Evolutionary conservation across 2,888 invertebrate genomes (phyloP), one percentile per base, ranked within the genome.

Genomic region (Aleiodes alternator): DNA sequence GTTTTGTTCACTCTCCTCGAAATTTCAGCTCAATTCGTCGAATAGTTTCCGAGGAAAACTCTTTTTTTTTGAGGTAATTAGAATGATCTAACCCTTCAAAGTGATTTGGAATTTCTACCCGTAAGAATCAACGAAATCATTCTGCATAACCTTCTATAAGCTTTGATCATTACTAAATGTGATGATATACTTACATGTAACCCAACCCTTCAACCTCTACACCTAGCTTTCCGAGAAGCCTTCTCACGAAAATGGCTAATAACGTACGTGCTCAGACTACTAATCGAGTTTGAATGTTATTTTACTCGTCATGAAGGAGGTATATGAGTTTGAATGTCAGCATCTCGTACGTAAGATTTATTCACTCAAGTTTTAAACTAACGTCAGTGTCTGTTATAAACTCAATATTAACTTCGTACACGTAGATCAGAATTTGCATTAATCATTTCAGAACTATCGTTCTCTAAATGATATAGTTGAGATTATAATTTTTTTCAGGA

Each of bases 191-290:
- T 9, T 64, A 64, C 64, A 23, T 64, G 64, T 64, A 43, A 48
- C 64, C 43, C 64, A 43, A 16, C 64, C 34, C 16, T 12, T 38
- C 23, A 16, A 11, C 23, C 72, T 57, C 81, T 77, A 70, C 72
- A 72, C 77, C 73, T 78, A 38, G 75, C 53, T 16, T 16, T n/a
- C 16, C 6, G 53, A 14, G 16, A 16, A 14, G 31, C 51, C 31
- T n/a, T n/a, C 64, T 48, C 68, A 72, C 78, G 82, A 82, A 84
- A 87, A 86, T 84, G 80, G 85, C 84, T 87, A 88, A 88, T 87
- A 88, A 86, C 85, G 84, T 80, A 87, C 87, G 87, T 87, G 87
- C 83, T 80, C 77, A 76, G 86, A 85, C 83, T 87, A 82, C 85
- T 85, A 86, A 88, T 86, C 82, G 84, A 82, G 80, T 82, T 81